These are phyloP conservation scores for Uria aalge DNA, from an alignment of 2,113 vertebrate genomes.

Conservation along the genomic window DNA sequence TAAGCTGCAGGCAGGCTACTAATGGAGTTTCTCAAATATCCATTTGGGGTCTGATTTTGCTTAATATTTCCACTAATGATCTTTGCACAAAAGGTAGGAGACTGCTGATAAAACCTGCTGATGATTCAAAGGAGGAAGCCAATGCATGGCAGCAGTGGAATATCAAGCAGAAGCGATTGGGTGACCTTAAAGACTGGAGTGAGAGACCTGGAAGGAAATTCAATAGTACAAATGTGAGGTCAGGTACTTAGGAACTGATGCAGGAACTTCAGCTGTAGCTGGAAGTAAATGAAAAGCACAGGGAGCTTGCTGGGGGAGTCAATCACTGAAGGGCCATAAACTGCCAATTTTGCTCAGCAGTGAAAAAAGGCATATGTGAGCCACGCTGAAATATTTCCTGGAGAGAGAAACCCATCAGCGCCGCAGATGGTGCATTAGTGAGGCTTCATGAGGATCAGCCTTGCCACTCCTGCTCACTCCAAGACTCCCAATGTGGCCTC, in stretches of 20 bases:
- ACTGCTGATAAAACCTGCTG: constrained; percentile 24
- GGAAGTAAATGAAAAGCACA: neutral
- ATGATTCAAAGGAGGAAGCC: constrained; percentile 6
- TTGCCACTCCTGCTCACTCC: neutral
- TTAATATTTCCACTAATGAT: constrained; percentile 60
- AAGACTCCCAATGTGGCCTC: fast-evolving
- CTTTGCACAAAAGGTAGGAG: constrained; percentile 51
- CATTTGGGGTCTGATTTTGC: constrained; percentile 52
- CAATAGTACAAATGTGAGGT: neutral
- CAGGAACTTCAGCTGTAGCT: neutral
- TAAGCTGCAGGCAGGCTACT: constrained; percentile 51
- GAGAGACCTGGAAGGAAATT: constrained; percentile 39
- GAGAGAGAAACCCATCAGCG: neutral
- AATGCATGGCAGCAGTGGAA: neutral
- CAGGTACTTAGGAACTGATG: neutral
- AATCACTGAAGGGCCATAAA: neutral
- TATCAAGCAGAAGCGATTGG: neutral
- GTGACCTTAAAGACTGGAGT: constrained; percentile 30
- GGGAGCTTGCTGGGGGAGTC: neutral
- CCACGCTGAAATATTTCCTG: neutral
- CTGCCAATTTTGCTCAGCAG: neutral
- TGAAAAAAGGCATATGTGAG: neutral
- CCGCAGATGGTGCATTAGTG: neutral
- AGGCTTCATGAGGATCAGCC: neutral
- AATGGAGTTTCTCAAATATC: constrained; percentile 56